A percentile compares a stretch with the other conserved stretches of the same genome.
These are phyloP conservation scores for Pollachius pollachius DNA, from an alignment of 2,113 vertebrate species.

Conservation along the genomic window DNA sequence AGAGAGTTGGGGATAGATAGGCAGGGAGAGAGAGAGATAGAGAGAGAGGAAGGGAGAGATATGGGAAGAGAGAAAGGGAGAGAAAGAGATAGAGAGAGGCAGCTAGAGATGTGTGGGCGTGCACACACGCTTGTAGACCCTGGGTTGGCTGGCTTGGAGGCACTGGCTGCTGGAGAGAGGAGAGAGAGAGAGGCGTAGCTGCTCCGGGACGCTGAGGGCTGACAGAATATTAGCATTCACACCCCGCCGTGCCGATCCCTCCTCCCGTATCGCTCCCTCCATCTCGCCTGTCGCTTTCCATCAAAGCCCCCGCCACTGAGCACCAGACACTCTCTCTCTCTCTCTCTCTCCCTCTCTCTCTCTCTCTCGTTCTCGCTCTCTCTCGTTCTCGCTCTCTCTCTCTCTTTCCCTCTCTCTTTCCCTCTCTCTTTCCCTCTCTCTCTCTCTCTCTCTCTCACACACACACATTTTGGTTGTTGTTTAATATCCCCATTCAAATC, in stretches of 20 bases:
- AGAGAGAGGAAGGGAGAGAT: neutral
- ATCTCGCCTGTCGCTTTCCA: conserved; percentile 59
- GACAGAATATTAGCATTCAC: conserved; percentile 63
- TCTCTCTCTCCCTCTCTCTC: neutral
- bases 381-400: too few species aligned
- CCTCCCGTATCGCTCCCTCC: conserved; percentile 31
- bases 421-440: too few species aligned
- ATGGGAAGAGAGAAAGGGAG: too few species aligned
- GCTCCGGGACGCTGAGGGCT: conserved; percentile 4
- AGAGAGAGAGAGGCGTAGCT: too few species aligned
- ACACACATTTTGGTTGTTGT: conserved; percentile 9
- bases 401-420: too few species aligned
- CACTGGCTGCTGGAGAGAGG: neutral
- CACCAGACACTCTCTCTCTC: conserved; percentile 26
- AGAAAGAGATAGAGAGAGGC: too few species aligned
- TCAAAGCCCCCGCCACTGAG: conserved; percentile 28
- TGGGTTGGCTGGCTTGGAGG: neutral
- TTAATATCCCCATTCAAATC: too few species aligned
- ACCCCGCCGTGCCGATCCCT: conserved; percentile 35
- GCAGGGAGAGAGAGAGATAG: neutral
- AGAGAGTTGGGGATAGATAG: too few species aligned
- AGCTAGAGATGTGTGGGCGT: neutral
- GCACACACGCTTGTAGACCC: neutral
- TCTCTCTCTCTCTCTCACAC: neutral
- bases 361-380: too few species aligned